Evolutionary conservation across 2,888 invertebrate genomes (phyloP).

Genomic region (Clunio marinus): DNA sequence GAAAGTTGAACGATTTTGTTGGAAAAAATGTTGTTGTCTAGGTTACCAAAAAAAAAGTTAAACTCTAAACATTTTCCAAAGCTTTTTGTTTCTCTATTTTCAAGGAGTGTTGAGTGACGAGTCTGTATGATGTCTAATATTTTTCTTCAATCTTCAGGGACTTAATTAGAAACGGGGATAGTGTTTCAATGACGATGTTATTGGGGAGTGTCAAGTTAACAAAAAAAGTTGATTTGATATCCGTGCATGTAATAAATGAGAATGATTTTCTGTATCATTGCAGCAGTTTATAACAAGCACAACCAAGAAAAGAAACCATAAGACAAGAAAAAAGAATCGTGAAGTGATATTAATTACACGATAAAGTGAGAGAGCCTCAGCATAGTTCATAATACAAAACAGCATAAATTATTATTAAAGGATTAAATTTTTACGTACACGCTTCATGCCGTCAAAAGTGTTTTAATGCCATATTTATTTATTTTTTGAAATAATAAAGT

Average conservation of each 20-base stretch:
- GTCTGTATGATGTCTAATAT: not conserved
- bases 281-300: not conserved
- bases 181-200: not conserved
- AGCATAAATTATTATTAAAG: not conserved
- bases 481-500: not conserved
- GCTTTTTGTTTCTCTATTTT: not conserved
- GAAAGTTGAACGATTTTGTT: slow-evolving; percentile 26
- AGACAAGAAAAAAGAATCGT: not conserved
- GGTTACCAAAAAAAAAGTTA: slow-evolving; percentile 4
- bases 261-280: not conserved
- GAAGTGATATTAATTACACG: slow-evolving; percentile 25
- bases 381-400: slow-evolving; percentile 24
- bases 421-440: slow-evolving; percentile 29
- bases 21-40: not conserved
- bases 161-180: not conserved
- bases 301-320: not conserved
- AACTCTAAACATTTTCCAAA: not conserved
- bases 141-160: not conserved
- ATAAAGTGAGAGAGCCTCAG: slow-evolving; percentile 35
- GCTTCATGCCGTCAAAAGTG: slow-evolving; percentile 17
- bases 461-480: slow-evolving; percentile 8
- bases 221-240: not conserved
- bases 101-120: no score
- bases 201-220: no score
- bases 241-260: not conserved